Base-by-base conservation (phyloP, 2,888 invertebrate species). In the Linhomoeus sp. region DNA sequence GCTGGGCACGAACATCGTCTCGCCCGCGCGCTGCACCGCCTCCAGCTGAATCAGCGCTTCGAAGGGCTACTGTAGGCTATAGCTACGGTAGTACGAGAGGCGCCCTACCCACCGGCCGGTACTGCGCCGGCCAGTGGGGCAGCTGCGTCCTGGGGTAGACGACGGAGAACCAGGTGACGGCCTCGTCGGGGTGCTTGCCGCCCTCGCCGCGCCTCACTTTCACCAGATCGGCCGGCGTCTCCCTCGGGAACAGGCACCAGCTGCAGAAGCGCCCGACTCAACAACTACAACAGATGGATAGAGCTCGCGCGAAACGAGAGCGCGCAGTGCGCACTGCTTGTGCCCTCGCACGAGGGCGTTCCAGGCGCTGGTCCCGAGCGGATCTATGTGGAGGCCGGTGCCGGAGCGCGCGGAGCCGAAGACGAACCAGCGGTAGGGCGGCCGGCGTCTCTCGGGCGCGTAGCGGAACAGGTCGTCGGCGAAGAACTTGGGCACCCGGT, bases 321-420 rank as follows among this genome's bases (percentile, higher is more conserved):
- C n/a, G n/a, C n/a, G n/a, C n/a, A n/a, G n/a, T n/a, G n/a, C n/a
- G n/a, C n/a, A n/a, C n/a, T n/a, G 76, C 71, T 90, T 97, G 65
- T 94, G 87, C 33, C 94, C 94, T 57, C 76, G 76, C 38, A 97
- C 79, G 38, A 97, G 72, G 39, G 92, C 81, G 70, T 97, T 99
- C 97, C 97, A 97, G 22, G 97, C 97, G 36, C 88, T 88, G 5
- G 92, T 94, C 35, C 94, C 94, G 45, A 97, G 70, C 1, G 97
- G 97, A 70, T 97, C 97, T 61, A 99, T 94, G 64, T 99, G 97
- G 58, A 97, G 94, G 7, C 94, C 94, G 29, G 97, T 99, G 7
- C 97, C 62, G 20, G 94, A 94, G 49, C 97, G 75, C 41, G 80
- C 78, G 1, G 94, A 88, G 23, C 97, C 97, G 3, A 15, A 5